phyloP scores from a whole-genome alignment of 2,797 vertebrate species.

The Rhinophrynus dorsalis region DNA sequence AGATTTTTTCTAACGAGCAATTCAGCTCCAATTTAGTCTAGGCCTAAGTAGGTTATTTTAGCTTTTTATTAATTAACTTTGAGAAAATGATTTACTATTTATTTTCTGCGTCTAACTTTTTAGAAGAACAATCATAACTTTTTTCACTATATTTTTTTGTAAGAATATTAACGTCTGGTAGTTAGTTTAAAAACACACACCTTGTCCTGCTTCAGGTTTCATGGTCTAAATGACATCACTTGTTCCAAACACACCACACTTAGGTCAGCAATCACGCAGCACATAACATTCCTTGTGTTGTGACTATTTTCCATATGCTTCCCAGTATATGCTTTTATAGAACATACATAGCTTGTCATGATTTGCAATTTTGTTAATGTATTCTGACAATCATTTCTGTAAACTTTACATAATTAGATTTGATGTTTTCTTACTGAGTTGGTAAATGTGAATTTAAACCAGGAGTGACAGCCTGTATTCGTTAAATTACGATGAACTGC shows the following conservation, averaged over 20 bases:
- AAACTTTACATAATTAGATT: slow-evolving; percentile 40
- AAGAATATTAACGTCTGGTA: neutral
- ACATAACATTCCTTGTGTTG: slow-evolving; percentile 32
- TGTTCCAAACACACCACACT: slow-evolving; percentile 36
- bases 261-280: slow-evolving; percentile 31
- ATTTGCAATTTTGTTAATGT: slow-evolving; percentile 27
- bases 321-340: slow-evolving; percentile 10
- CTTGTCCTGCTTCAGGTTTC: slow-evolving; percentile 36
- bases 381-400: slow-evolving; percentile 22
- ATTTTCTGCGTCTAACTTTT: no score
- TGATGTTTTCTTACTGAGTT: slow-evolving; percentile 26
- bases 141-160: no score
- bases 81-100: no score
- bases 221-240: slow-evolving; percentile 40
- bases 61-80: no score
- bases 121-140: no score
- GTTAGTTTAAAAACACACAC: slow-evolving; percentile 14
- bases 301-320: slow-evolving; percentile 27
- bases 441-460: no score
- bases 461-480: no score
- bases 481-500: no score
- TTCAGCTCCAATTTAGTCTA: no score
- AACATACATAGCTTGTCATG: slow-evolving; percentile 19
- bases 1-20: no score
- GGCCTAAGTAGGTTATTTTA: no score